These are phyloP conservation scores for Imbricaverruca yamaguchii DNA, from an alignment of 2,888 invertebrate species.

Conservation along the genomic window DNA sequence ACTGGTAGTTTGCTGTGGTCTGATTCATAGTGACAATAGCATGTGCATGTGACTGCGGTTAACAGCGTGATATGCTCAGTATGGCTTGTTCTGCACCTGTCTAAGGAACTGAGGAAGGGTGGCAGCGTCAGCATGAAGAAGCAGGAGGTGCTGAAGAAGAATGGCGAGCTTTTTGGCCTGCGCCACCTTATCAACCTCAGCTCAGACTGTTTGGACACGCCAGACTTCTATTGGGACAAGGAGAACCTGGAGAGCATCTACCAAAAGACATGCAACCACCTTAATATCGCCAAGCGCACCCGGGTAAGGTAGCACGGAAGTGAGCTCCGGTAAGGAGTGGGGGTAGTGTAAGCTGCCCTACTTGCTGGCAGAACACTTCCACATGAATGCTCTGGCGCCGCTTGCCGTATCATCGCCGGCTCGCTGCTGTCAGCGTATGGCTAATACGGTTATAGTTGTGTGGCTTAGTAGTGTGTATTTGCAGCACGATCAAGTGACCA, in stretches of 20 bases:
- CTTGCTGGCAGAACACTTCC: too few relatives aligned
- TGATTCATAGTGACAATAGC: too few relatives aligned
- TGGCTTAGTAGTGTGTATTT: too few relatives aligned
- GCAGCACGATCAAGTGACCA: too few relatives aligned
- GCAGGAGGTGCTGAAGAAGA: slow-evolving; percentile 63
- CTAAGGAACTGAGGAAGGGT: slow-evolving; percentile 55
- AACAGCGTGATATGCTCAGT: too few relatives aligned
- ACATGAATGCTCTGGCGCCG: too few relatives aligned
- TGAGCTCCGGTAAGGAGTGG: background rate
- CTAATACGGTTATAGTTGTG: too few relatives aligned
- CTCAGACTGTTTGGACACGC: slow-evolving; percentile 87
- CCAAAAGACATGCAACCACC: slow-evolving; percentile 69
- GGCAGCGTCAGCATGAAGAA: slow-evolving; percentile 16
- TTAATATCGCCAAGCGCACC: slow-evolving; percentile 74
- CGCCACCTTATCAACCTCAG: slow-evolving; percentile 85
- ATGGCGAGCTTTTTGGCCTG: slow-evolving; percentile 80
- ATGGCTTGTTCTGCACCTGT: too few relatives aligned
- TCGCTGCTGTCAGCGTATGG: too few relatives aligned
- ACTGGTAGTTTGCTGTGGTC: too few relatives aligned
- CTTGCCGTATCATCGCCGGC: too few relatives aligned
- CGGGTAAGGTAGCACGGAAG: slow-evolving; percentile 49
- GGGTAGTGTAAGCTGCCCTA: background rate
- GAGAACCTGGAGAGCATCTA: slow-evolving; percentile 80
- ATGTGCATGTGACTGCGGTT: too few relatives aligned
- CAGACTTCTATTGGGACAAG: slow-evolving; percentile 97